Evolutionary conservation across 2,888 invertebrate species (phyloP).

Genomic region (Acanthosoma haemorrhoidale): DNA sequence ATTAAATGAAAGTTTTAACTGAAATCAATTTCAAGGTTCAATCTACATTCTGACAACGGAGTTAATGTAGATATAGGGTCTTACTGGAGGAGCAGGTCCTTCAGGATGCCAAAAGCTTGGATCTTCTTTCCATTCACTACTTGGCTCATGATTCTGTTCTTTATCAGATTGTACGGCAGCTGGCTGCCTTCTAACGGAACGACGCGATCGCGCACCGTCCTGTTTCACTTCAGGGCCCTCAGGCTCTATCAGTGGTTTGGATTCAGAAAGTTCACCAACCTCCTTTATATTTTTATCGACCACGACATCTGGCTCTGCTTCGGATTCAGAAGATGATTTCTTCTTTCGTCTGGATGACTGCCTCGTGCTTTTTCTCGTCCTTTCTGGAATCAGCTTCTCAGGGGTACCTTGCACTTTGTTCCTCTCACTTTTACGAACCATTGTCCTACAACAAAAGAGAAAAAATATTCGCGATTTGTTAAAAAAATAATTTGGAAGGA

Average conservation of each 20-base stretch:
- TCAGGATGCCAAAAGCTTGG: conserved; percentile 36
- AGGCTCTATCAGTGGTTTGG: conserved; percentile 11
- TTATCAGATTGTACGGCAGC: background rate
- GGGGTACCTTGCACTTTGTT: conserved; percentile 26
- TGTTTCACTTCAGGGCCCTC: conserved; percentile 5
- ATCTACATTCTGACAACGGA: background rate
- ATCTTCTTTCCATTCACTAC: conserved; percentile 39
- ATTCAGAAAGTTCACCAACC: conserved; percentile 30
- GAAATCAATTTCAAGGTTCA: background rate
- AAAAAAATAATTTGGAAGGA: background rate
- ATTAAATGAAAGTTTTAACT: no score
- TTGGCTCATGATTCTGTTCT: conserved; percentile 5
- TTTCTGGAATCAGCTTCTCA: conserved; percentile 23
- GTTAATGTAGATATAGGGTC: background rate
- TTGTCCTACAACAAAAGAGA: background rate
- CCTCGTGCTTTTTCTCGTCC: conserved; percentile 27
- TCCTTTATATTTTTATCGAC: conserved; percentile 20
- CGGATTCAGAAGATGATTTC: conserved; percentile 36
- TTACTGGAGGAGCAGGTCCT: conserved; percentile 26
- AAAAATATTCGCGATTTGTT: background rate
- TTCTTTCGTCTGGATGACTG: conserved; percentile 29
- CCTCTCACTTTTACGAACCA: conserved; percentile 37
- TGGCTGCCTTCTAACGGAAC: conserved; percentile 13
- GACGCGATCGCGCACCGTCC: conserved; percentile 14
- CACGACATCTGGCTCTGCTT: conserved; percentile 30